These are phyloP conservation scores for Metaphire vulgaris DNA, from an alignment of 1,140 invertebrate genomes.

Conservation along the genomic window DNA sequence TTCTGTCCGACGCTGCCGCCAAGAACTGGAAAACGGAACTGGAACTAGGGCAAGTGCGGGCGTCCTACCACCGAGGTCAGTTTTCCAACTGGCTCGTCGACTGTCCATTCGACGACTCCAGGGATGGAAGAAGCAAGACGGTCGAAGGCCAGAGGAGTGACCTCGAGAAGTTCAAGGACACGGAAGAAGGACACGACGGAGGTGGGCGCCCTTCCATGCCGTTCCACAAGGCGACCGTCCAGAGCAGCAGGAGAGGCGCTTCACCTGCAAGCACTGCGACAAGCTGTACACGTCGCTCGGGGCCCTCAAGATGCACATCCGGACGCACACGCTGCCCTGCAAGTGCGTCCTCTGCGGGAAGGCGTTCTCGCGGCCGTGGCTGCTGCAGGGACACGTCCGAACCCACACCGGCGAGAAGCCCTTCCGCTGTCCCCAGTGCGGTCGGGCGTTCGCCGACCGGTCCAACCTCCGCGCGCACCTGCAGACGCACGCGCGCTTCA, in stretches of 20 bases:
- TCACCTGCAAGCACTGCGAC: slow-evolving; percentile 91
- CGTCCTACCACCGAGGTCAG: background rate
- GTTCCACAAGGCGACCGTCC: slow-evolving; percentile 70
- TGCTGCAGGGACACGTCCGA: slow-evolving; percentile 65
- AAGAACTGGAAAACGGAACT: too few species aligned
- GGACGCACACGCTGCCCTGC: slow-evolving; percentile 94
- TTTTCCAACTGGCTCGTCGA: background rate
- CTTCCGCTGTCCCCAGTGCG: slow-evolving; percentile 88
- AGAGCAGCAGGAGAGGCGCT: slow-evolving; percentile 90
- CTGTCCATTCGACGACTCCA: background rate
- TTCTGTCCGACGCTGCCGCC: too few species aligned
- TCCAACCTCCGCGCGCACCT: slow-evolving; percentile 92
- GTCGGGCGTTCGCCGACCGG: slow-evolving; percentile 89
- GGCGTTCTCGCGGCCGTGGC: slow-evolving; percentile 91
- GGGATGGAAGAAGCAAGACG: too few species aligned
- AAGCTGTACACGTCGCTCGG: slow-evolving; percentile 91
- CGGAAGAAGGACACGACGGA: too few species aligned
- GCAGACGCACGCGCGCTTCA: slow-evolving; percentile 94
- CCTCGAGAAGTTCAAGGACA: too few species aligned
- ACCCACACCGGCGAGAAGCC: slow-evolving; percentile 76
- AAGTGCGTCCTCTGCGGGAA: slow-evolving; percentile 94
- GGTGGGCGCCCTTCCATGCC: too few species aligned
- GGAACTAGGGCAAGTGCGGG: too few species aligned
- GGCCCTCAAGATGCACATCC: slow-evolving; percentile 96
- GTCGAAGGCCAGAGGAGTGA: too few species aligned